phyloP scores from a whole-genome alignment of 2,888 invertebrate species.

The Euplexia lucipara region DNA sequence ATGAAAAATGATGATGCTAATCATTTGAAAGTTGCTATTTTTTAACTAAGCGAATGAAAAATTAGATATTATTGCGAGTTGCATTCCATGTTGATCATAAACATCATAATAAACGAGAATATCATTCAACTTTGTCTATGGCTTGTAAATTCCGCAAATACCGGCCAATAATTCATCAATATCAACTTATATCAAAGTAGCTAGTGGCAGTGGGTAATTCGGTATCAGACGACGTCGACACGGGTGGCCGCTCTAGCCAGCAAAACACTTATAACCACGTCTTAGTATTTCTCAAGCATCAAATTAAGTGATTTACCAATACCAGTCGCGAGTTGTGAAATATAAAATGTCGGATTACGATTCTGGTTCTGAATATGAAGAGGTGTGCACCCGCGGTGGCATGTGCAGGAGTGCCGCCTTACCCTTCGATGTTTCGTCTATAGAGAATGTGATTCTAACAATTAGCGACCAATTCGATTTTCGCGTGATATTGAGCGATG shows the following conservation, averaged over 20 bases:
- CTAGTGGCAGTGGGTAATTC: background rate
- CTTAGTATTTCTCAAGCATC: background rate
- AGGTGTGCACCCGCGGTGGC: constrained; percentile 41
- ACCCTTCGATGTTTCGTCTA: constrained; percentile 77
- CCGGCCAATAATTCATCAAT: no score
- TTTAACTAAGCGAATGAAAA: no score
- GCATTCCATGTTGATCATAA: no score
- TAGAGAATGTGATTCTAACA: constrained; percentile 81
- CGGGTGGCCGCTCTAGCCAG: background rate
- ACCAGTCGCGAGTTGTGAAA: background rate
- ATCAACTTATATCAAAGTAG: no score
- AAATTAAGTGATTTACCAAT: background rate
- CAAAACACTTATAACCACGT: background rate
- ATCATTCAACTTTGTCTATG: constrained; percentile 31
- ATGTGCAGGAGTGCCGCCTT: constrained; percentile 58
- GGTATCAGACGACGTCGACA: background rate
- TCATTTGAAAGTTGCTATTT: no score
- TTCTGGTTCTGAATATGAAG: constrained; percentile 63
- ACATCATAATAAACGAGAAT: constrained; percentile 16
- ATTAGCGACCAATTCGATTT: constrained; percentile 84
- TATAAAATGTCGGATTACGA: constrained; percentile 39
- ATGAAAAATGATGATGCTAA: no score
- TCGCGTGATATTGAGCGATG: constrained; percentile 77
- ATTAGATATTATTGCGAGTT: no score
- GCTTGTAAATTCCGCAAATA: constrained; percentile 44